A percentile compares a stretch with the other conserved stretches of the same genome.
Conservation (phyloP, 2,113 vertebrate species). For the Chaenogobius annularis region DNA sequence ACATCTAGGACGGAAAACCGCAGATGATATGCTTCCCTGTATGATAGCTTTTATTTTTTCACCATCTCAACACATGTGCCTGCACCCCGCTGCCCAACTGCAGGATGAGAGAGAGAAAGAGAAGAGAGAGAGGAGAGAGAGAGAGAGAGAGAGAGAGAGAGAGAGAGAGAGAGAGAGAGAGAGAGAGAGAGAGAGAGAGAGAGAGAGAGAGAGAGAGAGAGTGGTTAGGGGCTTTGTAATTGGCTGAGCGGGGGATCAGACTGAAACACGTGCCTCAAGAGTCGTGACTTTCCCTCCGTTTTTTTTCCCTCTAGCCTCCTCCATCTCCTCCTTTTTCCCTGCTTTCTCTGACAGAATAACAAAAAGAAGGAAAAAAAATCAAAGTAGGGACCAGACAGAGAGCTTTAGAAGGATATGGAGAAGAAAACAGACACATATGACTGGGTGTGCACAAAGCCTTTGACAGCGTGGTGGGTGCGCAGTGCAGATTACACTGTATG, state of each 20-base stretch:
- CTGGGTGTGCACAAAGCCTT: conserved; percentile 12
- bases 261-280: conserved; percentile 61
- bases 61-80: conserved; percentile 43
- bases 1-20: conserved; percentile 3
- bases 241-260: conserved; percentile 45
- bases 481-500: conserved; percentile 17
- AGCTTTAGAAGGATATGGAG: conserved; percentile 20
- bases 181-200: conserved; percentile 26
- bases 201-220: conserved; percentile 13
- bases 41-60: conserved; percentile 13
- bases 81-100: conserved; percentile 37
- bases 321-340: conserved; percentile 17
- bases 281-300: conserved; percentile 58
- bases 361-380: conserved; percentile 12
- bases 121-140: too few relatives aligned
- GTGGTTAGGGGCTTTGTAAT: conserved; percentile 51
- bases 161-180: not conserved
- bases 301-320: conserved; percentile 2
- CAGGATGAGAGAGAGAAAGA: too few relatives aligned
- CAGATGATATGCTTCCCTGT: not conserved
- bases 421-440: conserved; percentile 11
- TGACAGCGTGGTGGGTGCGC: conserved; percentile 4
- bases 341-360: conserved; percentile 20
- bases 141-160: not conserved
- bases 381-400: conserved; percentile 20